phyloP scores from a whole-genome alignment of 2,113 vertebrate species.

The Brachyhypopomus occidentalis region DNA sequence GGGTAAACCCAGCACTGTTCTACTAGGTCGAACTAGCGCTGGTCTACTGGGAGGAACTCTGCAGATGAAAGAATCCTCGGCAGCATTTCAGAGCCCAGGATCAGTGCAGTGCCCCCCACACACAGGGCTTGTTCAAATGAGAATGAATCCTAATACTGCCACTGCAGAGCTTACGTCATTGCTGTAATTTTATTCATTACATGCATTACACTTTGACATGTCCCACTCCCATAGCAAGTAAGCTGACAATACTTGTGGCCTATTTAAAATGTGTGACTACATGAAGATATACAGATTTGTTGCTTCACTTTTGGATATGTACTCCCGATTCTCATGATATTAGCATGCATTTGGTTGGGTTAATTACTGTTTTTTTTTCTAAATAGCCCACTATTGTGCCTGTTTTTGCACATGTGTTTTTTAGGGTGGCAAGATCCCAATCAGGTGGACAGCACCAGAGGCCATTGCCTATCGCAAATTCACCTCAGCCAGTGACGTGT shows the following conservation, averaged over 20 bases:
- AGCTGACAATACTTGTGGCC: slow-evolving; percentile 27
- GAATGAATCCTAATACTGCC: slow-evolving; percentile 42
- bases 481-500: slow-evolving; percentile 94
- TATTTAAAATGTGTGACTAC: slow-evolving; percentile 27
- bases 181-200: slow-evolving; percentile 29
- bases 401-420: slow-evolving; percentile 32
- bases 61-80: slow-evolving; percentile 44
- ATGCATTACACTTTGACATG: slow-evolving; percentile 19
- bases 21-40: no score
- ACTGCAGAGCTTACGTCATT: slow-evolving; percentile 14
- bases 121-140: slow-evolving; percentile 20
- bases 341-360: not conserved
- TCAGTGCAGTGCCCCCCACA: slow-evolving; percentile 26
- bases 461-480: slow-evolving; percentile 98
- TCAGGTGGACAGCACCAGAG: slow-evolving; percentile 96
- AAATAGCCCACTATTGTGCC: not conserved
- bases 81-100: slow-evolving; percentile 23
- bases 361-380: not conserved
- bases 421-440: slow-evolving; percentile 97
- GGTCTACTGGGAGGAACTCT: slow-evolving; percentile 37
- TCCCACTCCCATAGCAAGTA: not conserved
- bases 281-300: slow-evolving; percentile 21
- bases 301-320: not conserved
- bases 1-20: slow-evolving; percentile 56
- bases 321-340: not conserved